Conservation (phyloP, 2,888 invertebrate species). For the Apamea epomidion region DNA sequence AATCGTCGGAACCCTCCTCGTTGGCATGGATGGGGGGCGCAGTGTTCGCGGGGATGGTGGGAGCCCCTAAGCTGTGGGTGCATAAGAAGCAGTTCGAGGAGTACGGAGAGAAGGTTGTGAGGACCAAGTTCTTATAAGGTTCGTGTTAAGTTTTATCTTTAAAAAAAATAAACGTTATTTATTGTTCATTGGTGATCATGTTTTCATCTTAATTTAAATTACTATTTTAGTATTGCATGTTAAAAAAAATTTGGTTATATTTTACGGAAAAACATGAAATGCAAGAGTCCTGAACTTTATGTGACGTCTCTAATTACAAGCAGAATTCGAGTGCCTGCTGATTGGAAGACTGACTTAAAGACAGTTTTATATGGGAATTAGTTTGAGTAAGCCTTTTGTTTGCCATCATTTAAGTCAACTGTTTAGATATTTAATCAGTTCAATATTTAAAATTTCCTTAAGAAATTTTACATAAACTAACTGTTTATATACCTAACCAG, state of each 20-base stretch:
- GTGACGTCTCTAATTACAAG: not conserved
- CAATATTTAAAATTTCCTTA: not conserved
- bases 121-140: constrained; percentile 73
- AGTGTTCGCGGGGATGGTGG: constrained; percentile 79
- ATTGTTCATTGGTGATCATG: not conserved
- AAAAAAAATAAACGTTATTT: constrained; percentile 6
- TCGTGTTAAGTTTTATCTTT: constrained; percentile 1
- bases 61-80: constrained; percentile 77
- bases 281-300: not conserved
- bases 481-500: not conserved
- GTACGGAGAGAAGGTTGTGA: constrained; percentile 79
- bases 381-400: not conserved
- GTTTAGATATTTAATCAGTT: no score
- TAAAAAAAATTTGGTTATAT: not conserved
- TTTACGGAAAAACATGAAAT: not conserved
- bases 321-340: not conserved
- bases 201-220: not conserved
- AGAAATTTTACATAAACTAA: not conserved
- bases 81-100: constrained; percentile 82
- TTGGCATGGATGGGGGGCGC: constrained; percentile 84
- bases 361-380: not conserved
- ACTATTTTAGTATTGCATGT: not conserved
- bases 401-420: no score
- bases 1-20: constrained; percentile 76
- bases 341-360: not conserved